Conservation (phyloP, 2,888 invertebrate genomes). For the Tachystola acroxantha region DNA sequence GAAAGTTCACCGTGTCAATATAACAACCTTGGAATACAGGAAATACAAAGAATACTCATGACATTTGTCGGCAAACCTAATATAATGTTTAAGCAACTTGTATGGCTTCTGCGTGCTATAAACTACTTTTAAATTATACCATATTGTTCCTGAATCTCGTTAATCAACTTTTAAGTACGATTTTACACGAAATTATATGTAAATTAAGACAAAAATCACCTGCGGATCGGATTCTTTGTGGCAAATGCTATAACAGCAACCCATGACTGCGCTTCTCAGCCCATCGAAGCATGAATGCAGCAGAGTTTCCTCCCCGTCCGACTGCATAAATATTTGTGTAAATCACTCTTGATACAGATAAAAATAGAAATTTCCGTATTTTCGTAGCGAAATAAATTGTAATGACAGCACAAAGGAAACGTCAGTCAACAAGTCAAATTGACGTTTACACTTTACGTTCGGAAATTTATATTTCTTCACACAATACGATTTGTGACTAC, state of each 20-base stretch:
- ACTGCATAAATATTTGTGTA: conserved; percentile 70
- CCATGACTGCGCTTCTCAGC: conserved; percentile 76
- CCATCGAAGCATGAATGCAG: conserved; percentile 74
- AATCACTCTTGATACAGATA: conserved; percentile 49
- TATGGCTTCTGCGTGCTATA: no score
- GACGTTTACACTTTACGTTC: no score
- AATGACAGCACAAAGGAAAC: not conserved
- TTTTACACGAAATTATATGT: conserved; percentile 4
- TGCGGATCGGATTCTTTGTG: conserved; percentile 83
- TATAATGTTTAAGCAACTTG: no score
- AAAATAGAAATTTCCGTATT: conserved; percentile 65
- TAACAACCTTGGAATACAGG: conserved; percentile 4
- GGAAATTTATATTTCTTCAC: not conserved
- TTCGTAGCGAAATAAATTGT: conserved; percentile 15
- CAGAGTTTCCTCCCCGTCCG: conserved; percentile 59
- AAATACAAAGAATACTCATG: not conserved
- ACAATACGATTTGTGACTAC: no score
- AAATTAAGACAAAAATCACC: conserved; percentile 48
- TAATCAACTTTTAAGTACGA: not conserved
- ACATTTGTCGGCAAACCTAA: no score
- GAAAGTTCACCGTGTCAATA: conserved; percentile 19
- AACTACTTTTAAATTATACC: not conserved
- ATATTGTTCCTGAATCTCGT: not conserved
- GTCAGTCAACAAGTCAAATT: not conserved
- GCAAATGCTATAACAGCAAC: conserved; percentile 85